phyloP scores from a whole-genome alignment of 2,888 invertebrate genomes.

The Chamaedrilus cognettii region DNA sequence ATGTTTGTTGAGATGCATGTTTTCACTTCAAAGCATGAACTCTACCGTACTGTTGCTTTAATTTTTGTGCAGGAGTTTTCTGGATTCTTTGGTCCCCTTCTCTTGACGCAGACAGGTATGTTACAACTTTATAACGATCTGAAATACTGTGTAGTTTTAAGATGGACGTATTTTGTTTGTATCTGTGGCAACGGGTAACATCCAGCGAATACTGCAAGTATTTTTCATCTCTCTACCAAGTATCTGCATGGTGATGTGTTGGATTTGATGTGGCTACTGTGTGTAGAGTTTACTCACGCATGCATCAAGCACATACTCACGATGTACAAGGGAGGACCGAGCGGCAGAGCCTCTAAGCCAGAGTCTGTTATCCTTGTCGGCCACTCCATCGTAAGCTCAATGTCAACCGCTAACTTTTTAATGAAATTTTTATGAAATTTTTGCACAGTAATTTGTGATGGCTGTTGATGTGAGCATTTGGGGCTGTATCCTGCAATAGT shows the following conservation, averaged over 20 bases:
- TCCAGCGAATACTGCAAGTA: neutral
- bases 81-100: slow-evolving; percentile 81
- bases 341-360: slow-evolving; percentile 61
- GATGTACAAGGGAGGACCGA: slow-evolving; percentile 73
- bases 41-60: slow-evolving; percentile 12
- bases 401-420: neutral
- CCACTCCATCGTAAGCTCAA: slow-evolving; percentile 85
- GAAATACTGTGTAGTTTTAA: too few species aligned
- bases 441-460: too few species aligned
- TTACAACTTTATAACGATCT: too few species aligned
- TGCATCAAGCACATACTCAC: slow-evolving; percentile 74
- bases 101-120: slow-evolving; percentile 72
- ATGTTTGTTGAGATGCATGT: neutral
- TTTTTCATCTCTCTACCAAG: neutral
- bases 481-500: too few species aligned
- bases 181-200: too few species aligned
- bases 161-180: too few species aligned
- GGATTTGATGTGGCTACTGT: neutral
- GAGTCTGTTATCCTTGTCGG: slow-evolving; percentile 80
- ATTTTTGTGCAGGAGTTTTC: slow-evolving; percentile 69
- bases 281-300: slow-evolving; percentile 56
- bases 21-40: neutral
- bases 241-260: neutral
- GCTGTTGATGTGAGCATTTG: too few species aligned
- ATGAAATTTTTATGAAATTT: neutral